These are phyloP conservation scores for Halcyon chelicuti DNA, from an alignment of 2,797 vertebrate genomes.

Conservation along the genomic window DNA sequence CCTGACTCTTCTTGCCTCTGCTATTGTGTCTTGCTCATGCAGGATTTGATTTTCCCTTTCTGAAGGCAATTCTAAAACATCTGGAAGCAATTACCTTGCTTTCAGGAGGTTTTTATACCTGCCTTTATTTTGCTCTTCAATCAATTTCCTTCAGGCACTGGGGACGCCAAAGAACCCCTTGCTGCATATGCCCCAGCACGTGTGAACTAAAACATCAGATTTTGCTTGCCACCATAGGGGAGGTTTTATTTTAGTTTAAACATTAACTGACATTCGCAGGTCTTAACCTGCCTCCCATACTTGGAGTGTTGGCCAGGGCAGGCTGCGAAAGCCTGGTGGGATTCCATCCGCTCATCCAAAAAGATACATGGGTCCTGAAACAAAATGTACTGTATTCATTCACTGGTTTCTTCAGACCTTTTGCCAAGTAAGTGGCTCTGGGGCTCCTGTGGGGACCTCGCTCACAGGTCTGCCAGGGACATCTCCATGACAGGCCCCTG, in stretches of 20 bases:
- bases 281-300: neutral
- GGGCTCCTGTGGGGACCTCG: neutral
- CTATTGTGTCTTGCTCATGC: neutral
- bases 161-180: neutral
- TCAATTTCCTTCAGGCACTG: neutral
- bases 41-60: neutral
- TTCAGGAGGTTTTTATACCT: neutral
- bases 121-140: neutral
- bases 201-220: neutral
- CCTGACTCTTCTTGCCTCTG: neutral
- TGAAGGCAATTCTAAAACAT: slow-evolving; percentile 36
- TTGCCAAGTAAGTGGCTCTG: neutral
- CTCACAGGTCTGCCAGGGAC: neutral
- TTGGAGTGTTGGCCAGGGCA: neutral
- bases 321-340: neutral
- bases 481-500: neutral
- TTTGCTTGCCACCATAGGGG: neutral
- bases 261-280: neutral
- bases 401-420: neutral
- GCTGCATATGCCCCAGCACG: rapidly evolving
- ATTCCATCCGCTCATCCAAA: neutral
- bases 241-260: neutral
- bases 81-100: slow-evolving; percentile 31
- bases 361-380: rapidly evolving
- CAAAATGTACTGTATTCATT: neutral